phyloP scores from a whole-genome alignment of 2,797 vertebrate species.

The Allobates femoralis region DNA sequence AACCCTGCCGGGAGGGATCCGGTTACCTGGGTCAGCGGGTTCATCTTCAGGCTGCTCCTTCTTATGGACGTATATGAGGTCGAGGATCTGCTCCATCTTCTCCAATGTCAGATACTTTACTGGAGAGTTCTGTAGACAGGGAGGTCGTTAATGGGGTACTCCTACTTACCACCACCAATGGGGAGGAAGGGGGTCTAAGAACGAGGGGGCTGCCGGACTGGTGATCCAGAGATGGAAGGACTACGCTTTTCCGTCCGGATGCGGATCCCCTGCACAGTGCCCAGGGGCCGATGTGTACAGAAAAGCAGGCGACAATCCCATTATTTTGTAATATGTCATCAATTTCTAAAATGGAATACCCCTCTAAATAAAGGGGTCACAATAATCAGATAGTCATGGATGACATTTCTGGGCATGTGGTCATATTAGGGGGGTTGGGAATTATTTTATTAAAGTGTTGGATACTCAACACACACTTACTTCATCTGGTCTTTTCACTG shows the following conservation, averaged over 20 bases:
- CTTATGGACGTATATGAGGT: constrained; percentile 74
- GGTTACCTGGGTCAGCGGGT: constrained; percentile 71
- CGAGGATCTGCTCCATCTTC: constrained; percentile 80
- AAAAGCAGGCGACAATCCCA: too few relatives aligned
- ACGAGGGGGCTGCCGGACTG: too few relatives aligned
- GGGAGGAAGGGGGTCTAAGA: too few relatives aligned
- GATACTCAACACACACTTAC: constrained; percentile 70
- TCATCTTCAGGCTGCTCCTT: constrained; percentile 64
- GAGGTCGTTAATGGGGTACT: not conserved
- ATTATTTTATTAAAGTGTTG: too few relatives aligned
- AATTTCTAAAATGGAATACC: too few relatives aligned
- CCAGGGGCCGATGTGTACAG: too few relatives aligned
- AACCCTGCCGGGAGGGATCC: not conserved
- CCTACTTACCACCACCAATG: too few relatives aligned
- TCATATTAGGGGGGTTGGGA: too few relatives aligned
- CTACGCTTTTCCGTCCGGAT: too few relatives aligned
- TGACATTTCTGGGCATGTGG: not conserved
- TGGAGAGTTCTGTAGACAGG: constrained; percentile 73
- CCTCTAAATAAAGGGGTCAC: not conserved
- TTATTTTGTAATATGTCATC: too few relatives aligned
- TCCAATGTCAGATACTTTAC: constrained; percentile 83
- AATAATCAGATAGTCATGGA: not conserved
- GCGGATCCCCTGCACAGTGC: too few relatives aligned
- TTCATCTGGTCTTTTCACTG: constrained; percentile 83
- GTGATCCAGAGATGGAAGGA: too few relatives aligned